phyloP scores from a whole-genome alignment of 37 sponge, comb jelly and placozoan genomes.

The Hexactinellida sp. region DNA sequence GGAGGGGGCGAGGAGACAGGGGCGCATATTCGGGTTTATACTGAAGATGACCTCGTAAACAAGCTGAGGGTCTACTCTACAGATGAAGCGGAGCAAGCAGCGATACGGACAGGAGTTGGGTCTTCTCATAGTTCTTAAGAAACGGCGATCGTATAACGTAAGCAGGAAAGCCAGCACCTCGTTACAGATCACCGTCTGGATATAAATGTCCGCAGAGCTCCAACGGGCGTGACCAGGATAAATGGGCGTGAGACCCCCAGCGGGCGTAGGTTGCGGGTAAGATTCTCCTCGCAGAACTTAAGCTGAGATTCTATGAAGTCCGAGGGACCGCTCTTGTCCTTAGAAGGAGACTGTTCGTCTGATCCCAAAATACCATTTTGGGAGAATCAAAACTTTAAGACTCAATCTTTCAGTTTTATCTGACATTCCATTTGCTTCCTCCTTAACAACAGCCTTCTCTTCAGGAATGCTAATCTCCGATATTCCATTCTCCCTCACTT shows the following conservation, averaged over 20 bases:
- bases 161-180: neutral
- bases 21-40: neutral
- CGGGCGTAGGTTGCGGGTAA: neutral
- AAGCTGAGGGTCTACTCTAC: neutral
- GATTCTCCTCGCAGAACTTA: neutral
- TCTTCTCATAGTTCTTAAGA: neutral
- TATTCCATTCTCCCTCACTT: neutral
- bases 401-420: too few species aligned
- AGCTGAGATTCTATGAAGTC: neutral
- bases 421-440: neutral
- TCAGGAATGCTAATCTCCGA: neutral
- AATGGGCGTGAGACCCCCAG: neutral
- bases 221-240: neutral
- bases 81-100: neutral
- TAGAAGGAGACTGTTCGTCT: neutral
- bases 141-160: neutral
- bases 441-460: neutral
- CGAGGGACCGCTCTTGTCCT: neutral
- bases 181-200: neutral
- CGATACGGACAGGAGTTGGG: neutral
- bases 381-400: neutral
- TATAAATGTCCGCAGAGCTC: neutral
- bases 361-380: neutral
- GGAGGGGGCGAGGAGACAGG: neutral
- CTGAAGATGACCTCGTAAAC: neutral